phyloP scores from a whole-genome alignment of 2,888 invertebrate genomes.

The Drosophila merina region DNA sequence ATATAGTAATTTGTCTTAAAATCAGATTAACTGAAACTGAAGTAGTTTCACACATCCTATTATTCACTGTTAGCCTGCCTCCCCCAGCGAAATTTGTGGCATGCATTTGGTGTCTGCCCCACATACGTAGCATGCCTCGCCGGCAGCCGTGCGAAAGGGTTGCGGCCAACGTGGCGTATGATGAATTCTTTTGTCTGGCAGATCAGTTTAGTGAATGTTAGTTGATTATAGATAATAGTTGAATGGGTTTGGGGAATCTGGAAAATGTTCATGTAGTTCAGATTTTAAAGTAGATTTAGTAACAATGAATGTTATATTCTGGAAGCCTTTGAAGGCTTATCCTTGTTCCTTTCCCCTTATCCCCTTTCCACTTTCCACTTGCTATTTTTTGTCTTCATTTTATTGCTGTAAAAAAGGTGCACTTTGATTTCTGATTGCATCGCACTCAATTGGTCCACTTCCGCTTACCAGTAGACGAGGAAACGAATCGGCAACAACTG shows the following conservation, averaged over 20 bases:
- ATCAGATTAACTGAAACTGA: background rate
- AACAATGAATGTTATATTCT: background rate
- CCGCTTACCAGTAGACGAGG: constrained; percentile 32
- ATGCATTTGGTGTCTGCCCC: constrained; percentile 46
- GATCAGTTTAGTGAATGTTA: constrained; percentile 19
- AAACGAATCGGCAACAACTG: constrained; percentile 16
- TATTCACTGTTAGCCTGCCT: constrained; percentile 16
- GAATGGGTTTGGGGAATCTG: constrained; percentile 7
- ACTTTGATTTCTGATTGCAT: constrained; percentile 54
- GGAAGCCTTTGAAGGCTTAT: background rate
- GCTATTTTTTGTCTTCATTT: constrained; percentile 4
- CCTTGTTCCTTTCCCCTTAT: background rate
- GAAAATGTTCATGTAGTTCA: constrained; percentile 15
- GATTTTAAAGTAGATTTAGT: background rate
- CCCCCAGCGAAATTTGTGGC: constrained; percentile 43
- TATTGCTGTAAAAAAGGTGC: constrained; percentile 4
- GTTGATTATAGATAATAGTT: constrained; percentile 17
- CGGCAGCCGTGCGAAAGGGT: constrained; percentile 41
- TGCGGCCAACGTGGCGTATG: constrained; percentile 74
- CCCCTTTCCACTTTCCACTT: background rate
- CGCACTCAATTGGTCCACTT: constrained; percentile 55
- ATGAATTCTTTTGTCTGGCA: constrained; percentile 60
- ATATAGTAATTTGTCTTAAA: too few species aligned
- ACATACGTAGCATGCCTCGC: constrained; percentile 57
- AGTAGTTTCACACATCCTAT: background rate